These are phyloP conservation scores for Ispidina picta DNA, from an alignment of 2,797 vertebrate genomes.

Conservation along the genomic window DNA sequence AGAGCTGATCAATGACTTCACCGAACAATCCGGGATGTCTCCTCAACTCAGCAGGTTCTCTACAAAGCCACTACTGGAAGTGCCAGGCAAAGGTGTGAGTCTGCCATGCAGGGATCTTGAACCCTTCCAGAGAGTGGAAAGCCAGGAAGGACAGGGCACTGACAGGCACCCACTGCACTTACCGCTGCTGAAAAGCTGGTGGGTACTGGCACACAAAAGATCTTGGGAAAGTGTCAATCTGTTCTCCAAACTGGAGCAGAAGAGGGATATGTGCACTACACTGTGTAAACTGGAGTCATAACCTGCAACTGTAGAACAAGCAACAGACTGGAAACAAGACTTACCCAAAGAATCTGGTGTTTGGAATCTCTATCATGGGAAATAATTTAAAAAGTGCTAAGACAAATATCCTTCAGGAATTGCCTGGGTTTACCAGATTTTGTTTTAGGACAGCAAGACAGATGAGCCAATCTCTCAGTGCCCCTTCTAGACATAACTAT, in stretches of 20 bases:
- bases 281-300: neutral
- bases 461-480: rapidly evolving
- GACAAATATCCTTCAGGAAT: neutral
- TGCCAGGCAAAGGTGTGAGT: neutral
- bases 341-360: neutral
- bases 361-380: neutral
- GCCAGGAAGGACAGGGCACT: neutral
- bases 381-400: neutral
- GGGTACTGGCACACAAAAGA: neutral
- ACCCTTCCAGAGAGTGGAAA: neutral
- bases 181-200: neutral
- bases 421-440: neutral
- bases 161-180: neutral
- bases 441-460: neutral
- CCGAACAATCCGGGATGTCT: rapidly evolving
- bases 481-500: neutral
- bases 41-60: neutral
- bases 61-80: neutral
- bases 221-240: neutral
- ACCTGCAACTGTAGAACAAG: neutral
- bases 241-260: neutral
- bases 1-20: neutral
- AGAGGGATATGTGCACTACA: rapidly evolving
- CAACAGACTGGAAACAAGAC: neutral
- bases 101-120: neutral